Evolutionary conservation across 1,140 invertebrate genomes (phyloP).

Genomic region (Hormaphis cornu): DNA sequence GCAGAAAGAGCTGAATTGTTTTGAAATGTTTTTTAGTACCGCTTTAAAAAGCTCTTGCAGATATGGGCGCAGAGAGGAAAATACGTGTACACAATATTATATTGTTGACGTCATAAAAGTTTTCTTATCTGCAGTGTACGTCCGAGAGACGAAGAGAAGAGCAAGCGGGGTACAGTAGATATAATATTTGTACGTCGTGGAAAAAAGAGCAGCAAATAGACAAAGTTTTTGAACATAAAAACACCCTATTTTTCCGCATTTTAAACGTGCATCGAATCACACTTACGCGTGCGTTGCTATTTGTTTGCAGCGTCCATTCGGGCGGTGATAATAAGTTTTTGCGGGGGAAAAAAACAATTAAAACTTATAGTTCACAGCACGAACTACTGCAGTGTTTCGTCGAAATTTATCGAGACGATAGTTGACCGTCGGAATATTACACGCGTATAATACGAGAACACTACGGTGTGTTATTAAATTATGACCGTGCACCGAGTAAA

Average conservation of each 20-base stretch:
- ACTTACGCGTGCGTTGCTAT: neutral
- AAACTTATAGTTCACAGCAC: neutral
- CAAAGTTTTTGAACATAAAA: slow-evolving; percentile 30
- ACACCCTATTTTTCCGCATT: neutral
- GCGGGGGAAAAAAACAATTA: neutral
- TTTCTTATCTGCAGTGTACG: neutral
- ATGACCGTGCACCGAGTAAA: too few relatives aligned
- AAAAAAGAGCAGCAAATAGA: neutral
- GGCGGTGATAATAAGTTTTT: slow-evolving; percentile 19
- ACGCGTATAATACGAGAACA: too few relatives aligned
- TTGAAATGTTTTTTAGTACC: neutral
- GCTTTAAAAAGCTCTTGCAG: neutral
- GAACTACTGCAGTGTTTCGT: slow-evolving; percentile 23
- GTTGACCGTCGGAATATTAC: slow-evolving; percentile 2
- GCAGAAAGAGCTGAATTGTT: neutral
- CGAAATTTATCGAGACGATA: slow-evolving; percentile 27
- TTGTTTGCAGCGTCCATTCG: slow-evolving; percentile 7
- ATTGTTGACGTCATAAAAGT: neutral
- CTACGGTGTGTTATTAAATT: slow-evolving; percentile 18
- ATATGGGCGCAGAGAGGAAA: neutral
- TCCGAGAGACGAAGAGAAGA: neutral
- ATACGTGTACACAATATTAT: neutral
- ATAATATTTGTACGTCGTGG: neutral
- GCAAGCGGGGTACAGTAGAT: neutral
- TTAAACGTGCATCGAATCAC: neutral